phyloP scores from a whole-genome alignment of 2,888 invertebrate genomes.

The Drosophila leonis region DNA sequence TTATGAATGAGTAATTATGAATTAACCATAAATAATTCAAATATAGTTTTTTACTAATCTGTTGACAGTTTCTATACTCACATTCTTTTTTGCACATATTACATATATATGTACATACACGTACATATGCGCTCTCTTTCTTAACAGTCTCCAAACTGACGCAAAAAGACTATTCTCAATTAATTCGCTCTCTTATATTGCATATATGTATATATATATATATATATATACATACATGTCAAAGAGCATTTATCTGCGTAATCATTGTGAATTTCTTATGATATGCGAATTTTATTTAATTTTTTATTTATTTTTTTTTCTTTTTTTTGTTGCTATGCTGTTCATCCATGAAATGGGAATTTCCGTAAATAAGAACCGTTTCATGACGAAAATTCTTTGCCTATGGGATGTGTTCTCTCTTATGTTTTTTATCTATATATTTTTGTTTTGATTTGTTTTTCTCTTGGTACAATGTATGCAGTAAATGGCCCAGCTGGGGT shows the following conservation, averaged over 20 bases:
- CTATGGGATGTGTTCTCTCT: constrained; percentile 29
- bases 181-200: not conserved
- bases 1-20: not conserved
- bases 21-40: not conserved
- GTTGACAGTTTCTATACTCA: not conserved
- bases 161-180: not conserved
- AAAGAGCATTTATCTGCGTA: constrained; percentile 10
- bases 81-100: not conserved
- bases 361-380: constrained; percentile 39
- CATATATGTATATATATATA: not conserved
- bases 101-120: not conserved
- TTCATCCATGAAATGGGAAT: constrained; percentile 31
- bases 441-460: constrained; percentile 6
- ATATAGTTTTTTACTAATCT: not conserved
- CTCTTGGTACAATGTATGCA: too few relatives aligned
- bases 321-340: constrained; percentile 44
- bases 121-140: not conserved
- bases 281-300: not conserved
- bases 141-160: not conserved
- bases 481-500: not conserved
- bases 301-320: not conserved
- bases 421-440: constrained; percentile 1
- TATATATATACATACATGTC: not conserved
- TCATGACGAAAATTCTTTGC: constrained; percentile 47
- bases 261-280: constrained; percentile 19